A percentile compares a stretch with the other conserved stretches of the same genome.
Conservation (phyloP, 2,797 vertebrate species). For the Gymnopithys bicolor region DNA sequence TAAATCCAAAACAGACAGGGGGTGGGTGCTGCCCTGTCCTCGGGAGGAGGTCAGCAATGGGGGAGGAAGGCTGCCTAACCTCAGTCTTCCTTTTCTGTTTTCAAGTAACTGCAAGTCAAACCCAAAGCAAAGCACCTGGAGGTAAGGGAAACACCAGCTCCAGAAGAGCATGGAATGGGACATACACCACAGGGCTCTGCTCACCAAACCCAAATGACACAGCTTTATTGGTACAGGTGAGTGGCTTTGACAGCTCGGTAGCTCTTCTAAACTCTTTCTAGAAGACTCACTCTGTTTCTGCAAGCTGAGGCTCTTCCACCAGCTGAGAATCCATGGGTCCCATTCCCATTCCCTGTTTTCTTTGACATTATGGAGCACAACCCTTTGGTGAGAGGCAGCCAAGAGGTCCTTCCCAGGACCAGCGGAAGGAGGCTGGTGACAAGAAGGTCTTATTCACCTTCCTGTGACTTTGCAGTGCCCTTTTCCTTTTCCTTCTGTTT, state of each 20-base stretch:
- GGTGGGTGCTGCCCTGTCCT: background rate
- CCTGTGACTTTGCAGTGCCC: constrained; percentile 15
- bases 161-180: background rate
- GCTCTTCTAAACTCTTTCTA: background rate
- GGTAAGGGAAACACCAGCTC: background rate
- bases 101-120: background rate
- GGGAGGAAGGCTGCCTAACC: background rate
- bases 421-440: constrained; percentile 11
- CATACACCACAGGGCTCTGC: background rate
- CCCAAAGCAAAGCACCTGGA: background rate
- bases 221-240: background rate
- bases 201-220: background rate
- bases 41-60: background rate
- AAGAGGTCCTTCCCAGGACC: constrained; percentile 31
- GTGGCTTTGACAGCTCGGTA: background rate
- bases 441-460: background rate
- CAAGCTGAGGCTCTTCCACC: background rate
- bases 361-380: background rate
- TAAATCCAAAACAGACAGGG: background rate
- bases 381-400: background rate
- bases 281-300: background rate
- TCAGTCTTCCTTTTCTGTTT: background rate
- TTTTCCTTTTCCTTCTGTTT: constrained; percentile 57
- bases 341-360: background rate
- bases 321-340: background rate